Evolutionary conservation across 2,113 vertebrate species (phyloP), one percentile per base, ranked within the genome.

Genomic region (Poicephalus meyeri): DNA sequence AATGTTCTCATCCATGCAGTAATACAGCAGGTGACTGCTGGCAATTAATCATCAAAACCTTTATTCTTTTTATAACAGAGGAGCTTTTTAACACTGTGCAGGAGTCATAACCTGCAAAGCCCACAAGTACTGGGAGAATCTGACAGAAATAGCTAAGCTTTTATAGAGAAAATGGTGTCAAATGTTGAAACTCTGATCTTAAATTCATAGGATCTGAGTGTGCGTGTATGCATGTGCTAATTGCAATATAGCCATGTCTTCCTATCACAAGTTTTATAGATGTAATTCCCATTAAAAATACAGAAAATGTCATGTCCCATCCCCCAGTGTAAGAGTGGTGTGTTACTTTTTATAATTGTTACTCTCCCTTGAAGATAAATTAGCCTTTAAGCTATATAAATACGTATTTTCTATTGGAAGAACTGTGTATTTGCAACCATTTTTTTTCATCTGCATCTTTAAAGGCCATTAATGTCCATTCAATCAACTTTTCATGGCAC

Each of bases 41-140:
- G 60, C 65, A 94, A 96, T 96, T 94, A 94, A 93, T 96, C 77
- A 84, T 86, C 60, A 90, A 86, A 88, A 33, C 7, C 29, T 91
- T 80, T 93, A 80, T 71, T 88, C 68, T 68, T 93, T 93, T 76
- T 84, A 37, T 71, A 86, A 61, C 21, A 58, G 39, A 60, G n/a
- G n/a, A 80, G 31, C n/a, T 83, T 78, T 90, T 86, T 56, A 93
- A 72, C 29, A 24, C 7, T 56, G 23, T 68, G 11, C 14, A 86
- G 64, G 29, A 79, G 42, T 91, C 76, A 63, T 71, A 94, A 94
- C 60, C 80, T 86, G 56, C 7, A 83, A 74, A 90, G 24, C 37
- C 37, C 21, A 7, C 19, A 80, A 68, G 8, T 20, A 16, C 44
- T 78, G 29, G 20, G 35, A 49, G 24, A 91, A 83, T 74, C 13